Conservation (phyloP, 2,797 vertebrate genomes). For the Anguilla marmorata region DNA sequence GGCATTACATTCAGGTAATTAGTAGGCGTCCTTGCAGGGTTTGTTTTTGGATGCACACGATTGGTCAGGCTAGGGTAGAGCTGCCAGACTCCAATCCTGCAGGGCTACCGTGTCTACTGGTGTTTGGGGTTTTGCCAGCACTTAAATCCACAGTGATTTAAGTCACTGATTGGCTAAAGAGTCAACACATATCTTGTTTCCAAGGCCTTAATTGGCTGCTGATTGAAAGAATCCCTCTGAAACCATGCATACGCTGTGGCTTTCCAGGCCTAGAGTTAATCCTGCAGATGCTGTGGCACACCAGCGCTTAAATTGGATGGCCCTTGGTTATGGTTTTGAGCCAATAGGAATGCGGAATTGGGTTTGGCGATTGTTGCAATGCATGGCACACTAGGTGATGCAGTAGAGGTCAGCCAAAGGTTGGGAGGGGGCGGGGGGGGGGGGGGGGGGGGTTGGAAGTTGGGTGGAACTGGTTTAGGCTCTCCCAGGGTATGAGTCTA, state of each 20-base stretch:
- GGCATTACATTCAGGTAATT: neutral
- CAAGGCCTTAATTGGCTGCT: neutral
- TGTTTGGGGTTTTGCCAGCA: neutral
- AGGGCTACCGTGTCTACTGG: neutral
- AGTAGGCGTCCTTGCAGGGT: neutral
- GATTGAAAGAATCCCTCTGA: neutral
- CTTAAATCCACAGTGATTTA: neutral
- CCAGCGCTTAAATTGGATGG: neutral
- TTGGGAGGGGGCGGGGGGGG: constrained; percentile 63
- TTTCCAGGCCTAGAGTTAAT: neutral
- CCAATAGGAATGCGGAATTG: neutral
- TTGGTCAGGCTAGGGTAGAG: neutral
- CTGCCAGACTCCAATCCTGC: neutral
- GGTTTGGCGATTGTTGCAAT: neutral
- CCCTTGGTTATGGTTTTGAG: neutral
- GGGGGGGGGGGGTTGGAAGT: constrained; percentile 64
- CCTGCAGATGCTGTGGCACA: neutral
- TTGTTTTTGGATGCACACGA: neutral
- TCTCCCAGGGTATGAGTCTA: constrained; percentile 52
- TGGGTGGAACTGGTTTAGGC: constrained; percentile 59
- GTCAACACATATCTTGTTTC: neutral
- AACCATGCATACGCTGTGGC: neutral
- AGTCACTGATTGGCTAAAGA: neutral
- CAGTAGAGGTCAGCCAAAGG: constrained; percentile 16
- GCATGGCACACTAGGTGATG: neutral